Percentiles rank a stretch among this genome's conserved stretches.
Conservation (phyloP, 1,140 invertebrate genomes). For the Rhopalosiphum maidis region DNA sequence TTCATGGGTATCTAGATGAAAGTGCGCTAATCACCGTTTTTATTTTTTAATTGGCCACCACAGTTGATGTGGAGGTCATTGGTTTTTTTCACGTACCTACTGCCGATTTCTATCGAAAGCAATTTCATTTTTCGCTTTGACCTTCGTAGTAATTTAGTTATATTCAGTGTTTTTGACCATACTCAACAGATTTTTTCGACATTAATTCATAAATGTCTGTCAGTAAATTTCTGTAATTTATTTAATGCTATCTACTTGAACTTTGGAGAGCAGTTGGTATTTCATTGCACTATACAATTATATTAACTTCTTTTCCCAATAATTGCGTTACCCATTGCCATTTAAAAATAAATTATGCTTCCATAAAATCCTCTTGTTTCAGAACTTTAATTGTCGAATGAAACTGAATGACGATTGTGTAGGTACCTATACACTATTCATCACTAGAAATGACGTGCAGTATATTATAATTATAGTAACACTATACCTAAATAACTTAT, state of each 20-base stretch:
- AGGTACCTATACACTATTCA: not conserved
- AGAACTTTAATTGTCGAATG: not conserved
- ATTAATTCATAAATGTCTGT: not conserved
- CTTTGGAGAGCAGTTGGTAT: not conserved
- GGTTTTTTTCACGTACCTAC: not conserved
- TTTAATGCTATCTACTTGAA: not conserved
- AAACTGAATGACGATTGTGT: not conserved
- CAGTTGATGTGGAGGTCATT: slow-evolving; percentile 10
- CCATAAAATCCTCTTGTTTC: not conserved
- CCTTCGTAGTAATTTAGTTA: slow-evolving; percentile 13
- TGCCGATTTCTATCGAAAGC: slow-evolving; percentile 27
- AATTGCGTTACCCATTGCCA: too few species aligned
- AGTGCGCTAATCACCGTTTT: slow-evolving; percentile 18
- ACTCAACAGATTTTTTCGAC: not conserved
- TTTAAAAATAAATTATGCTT: not conserved
- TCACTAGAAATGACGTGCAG: not conserved
- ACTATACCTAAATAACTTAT: not conserved
- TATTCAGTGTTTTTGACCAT: not conserved
- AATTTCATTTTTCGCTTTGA: slow-evolving; percentile 13
- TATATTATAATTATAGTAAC: not conserved
- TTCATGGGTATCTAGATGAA: slow-evolving; percentile 7
- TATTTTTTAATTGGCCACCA: slow-evolving; percentile 12
- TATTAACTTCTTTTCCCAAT: not conserved
- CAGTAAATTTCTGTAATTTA: not conserved
- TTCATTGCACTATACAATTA: not conserved